These are phyloP conservation scores for Harpalus rufipes DNA, from an alignment of 2,888 invertebrate genomes.

Conservation along the genomic window DNA sequence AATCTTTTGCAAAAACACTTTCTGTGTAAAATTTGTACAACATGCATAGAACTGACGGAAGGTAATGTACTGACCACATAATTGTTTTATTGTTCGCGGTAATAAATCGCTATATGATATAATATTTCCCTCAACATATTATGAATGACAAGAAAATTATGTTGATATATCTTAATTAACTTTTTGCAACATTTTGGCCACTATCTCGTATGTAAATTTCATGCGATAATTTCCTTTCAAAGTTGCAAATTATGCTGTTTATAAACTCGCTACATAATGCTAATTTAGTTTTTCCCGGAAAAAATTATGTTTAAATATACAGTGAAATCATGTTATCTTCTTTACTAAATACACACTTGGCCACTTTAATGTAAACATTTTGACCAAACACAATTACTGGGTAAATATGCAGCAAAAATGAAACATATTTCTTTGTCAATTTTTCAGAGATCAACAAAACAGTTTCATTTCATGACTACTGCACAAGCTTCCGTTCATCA, in stretches of 20 bases:
- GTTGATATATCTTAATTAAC: constrained; percentile 1
- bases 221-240: constrained; percentile 44
- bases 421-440: background rate
- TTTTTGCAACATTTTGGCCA: constrained; percentile 15
- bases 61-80: no score
- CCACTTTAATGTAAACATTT: background rate
- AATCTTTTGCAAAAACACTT: no score
- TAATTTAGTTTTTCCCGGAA: constrained; percentile 25
- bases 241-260: constrained; percentile 51
- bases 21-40: no score
- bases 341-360: constrained; percentile 24
- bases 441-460: constrained; percentile 7
- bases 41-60: no score
- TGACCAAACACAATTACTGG: background rate
- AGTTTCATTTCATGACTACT: constrained; percentile 19
- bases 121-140: background rate
- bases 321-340: constrained; percentile 26
- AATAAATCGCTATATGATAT: background rate
- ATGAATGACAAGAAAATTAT: background rate
- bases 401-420: constrained; percentile 1
- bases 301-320: constrained; percentile 3
- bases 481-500: constrained; percentile 13
- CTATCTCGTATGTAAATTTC: constrained; percentile 49
- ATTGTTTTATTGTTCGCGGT: no score
- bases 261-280: constrained; percentile 24